phyloP scores from a whole-genome alignment of 2,113 vertebrate species.

The Pelobates fuscus region DNA sequence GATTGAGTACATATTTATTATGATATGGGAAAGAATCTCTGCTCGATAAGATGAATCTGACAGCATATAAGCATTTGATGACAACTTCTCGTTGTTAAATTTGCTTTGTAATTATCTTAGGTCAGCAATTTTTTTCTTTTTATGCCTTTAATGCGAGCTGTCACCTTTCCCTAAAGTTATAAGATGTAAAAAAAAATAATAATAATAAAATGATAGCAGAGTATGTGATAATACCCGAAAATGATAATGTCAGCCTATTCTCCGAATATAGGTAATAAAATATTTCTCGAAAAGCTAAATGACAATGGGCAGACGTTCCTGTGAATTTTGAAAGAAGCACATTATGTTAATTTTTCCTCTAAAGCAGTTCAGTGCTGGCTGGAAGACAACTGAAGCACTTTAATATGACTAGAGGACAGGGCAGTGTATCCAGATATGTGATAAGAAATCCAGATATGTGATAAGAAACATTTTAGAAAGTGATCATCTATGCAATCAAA shows the following conservation, averaged over 20 bases:
- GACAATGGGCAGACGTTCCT: conserved; percentile 17
- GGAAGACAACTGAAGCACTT: neutral
- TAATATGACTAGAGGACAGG: conserved; percentile 18
- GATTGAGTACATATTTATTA: neutral
- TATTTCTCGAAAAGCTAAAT: conserved; percentile 19
- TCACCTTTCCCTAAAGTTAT: conserved; percentile 12
- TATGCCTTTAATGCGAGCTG: conserved; percentile 2
- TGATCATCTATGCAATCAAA: conserved; percentile 17
- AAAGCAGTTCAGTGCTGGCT: conserved; percentile 2
- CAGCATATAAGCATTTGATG: conserved; percentile 4
- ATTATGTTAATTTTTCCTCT: conserved; percentile 26
- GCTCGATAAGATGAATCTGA: conserved; percentile 9
- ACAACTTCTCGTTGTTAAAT: neutral
- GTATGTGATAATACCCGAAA: conserved; percentile 6
- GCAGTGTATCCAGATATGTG: conserved; percentile 1
- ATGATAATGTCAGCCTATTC: conserved; percentile 28
- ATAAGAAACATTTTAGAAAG: conserved; percentile 8
- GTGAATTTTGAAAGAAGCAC: conserved; percentile 27
- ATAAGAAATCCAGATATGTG: conserved; percentile 5
- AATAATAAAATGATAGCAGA: conserved; percentile 10
- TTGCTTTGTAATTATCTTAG: conserved; percentile 15
- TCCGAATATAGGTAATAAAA: conserved; percentile 31
- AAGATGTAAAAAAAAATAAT: neutral
- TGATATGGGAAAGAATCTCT: neutral
- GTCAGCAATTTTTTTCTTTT: conserved; percentile 6